These are phyloP conservation scores for Tor tambroides DNA, from an alignment of 2,113 vertebrate genomes.

Conservation along the genomic window DNA sequence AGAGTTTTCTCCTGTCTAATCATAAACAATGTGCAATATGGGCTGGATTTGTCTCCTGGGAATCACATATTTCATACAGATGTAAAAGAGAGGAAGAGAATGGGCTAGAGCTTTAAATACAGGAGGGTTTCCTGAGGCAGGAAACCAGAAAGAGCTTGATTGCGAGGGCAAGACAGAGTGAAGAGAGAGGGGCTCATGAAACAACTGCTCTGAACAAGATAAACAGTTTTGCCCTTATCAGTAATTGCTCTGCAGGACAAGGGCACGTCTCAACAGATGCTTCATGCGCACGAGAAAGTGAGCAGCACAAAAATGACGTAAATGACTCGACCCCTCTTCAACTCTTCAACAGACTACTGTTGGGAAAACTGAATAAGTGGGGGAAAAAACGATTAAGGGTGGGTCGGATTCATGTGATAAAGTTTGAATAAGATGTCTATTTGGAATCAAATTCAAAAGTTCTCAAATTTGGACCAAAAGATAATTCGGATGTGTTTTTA, in stretches of 20 bases:
- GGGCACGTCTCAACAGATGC: slow-evolving; percentile 23
- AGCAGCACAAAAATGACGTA: slow-evolving; percentile 21
- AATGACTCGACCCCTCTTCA: not conserved
- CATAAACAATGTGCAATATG: not conserved
- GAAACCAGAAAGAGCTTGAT: slow-evolving; percentile 2
- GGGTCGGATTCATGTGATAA: not conserved
- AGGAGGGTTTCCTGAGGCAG: not conserved
- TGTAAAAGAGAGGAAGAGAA: not conserved
- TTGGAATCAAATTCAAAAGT: not conserved
- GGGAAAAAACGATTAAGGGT: not conserved
- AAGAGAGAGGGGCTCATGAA: not conserved
- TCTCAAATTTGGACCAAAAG: not conserved
- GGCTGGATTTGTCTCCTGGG: not conserved
- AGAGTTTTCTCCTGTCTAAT: not conserved
- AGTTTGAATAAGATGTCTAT: not conserved
- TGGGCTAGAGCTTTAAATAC: not conserved
- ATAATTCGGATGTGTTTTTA: not conserved
- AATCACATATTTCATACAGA: not conserved
- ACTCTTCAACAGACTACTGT: not conserved
- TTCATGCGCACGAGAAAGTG: not conserved
- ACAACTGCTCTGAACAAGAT: not conserved
- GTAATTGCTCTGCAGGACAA: not conserved
- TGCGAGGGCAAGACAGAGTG: not conserved
- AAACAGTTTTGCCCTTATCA: slow-evolving; percentile 16
- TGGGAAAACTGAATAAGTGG: not conserved